Percentiles rank a stretch among this genome's conserved stretches.
Evolutionary conservation across 2,888 invertebrate species (phyloP).

Genomic region (Drosophila parthenogenetica): DNA sequence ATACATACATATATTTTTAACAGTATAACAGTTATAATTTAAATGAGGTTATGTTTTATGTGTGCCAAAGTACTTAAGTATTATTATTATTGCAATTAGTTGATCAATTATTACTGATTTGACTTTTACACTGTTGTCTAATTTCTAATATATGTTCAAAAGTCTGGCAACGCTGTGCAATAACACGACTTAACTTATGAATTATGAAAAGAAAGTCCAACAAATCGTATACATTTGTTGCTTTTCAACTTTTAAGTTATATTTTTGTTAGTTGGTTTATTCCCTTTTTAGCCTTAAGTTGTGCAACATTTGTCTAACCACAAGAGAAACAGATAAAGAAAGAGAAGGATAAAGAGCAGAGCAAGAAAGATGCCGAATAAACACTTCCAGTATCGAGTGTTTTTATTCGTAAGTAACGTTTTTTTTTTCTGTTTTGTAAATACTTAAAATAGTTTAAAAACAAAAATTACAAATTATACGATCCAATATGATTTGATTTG

Average conservation of each 20-base stretch:
- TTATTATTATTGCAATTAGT: slow-evolving; percentile 38
- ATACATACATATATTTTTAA: slow-evolving; percentile 29
- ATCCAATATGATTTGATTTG: slow-evolving; percentile 61
- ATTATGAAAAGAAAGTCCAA: background rate
- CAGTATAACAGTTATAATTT: slow-evolving; percentile 35
- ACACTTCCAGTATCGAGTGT: slow-evolving; percentile 32
- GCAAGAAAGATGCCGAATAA: background rate
- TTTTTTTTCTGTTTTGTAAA: slow-evolving; percentile 53
- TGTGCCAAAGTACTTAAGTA: slow-evolving; percentile 72
- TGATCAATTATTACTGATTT: slow-evolving; percentile 30
- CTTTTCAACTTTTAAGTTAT: slow-evolving; percentile 1
- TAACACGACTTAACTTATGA: slow-evolving; percentile 30
- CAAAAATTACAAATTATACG: slow-evolving; percentile 36
- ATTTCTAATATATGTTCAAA: slow-evolving; percentile 61
- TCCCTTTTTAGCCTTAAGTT: slow-evolving; percentile 45
- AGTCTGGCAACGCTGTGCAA: slow-evolving; percentile 68
- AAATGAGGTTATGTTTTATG: slow-evolving; percentile 56
- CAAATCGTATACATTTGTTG: slow-evolving; percentile 12
- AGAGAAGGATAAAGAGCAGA: slow-evolving; percentile 1
- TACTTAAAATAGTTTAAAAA: slow-evolving; percentile 29
- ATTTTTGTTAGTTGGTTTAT: slow-evolving; percentile 5
- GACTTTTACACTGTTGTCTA: slow-evolving; percentile 57
- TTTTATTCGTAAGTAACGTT: slow-evolving; percentile 37
- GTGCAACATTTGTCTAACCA: slow-evolving; percentile 33
- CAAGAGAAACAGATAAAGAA: slow-evolving; percentile 7